Evolutionary conservation across 2,113 vertebrate genomes (phyloP).

Genomic region (Geothlypis trichas): DNA sequence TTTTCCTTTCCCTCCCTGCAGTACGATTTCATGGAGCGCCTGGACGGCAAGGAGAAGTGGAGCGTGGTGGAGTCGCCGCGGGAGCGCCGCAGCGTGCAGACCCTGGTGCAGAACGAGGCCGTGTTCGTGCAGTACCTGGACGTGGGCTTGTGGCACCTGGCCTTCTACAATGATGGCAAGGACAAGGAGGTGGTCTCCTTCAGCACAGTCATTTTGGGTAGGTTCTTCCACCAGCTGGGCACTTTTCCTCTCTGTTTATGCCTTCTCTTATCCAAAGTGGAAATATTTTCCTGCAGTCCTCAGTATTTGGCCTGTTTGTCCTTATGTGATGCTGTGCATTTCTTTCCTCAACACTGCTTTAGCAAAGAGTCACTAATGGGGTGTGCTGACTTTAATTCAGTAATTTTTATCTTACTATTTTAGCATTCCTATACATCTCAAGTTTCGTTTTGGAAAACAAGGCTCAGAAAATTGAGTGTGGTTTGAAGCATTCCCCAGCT

Average conservation of each 20-base stretch:
- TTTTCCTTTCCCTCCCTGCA: constrained; percentile 6
- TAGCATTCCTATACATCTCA: neutral
- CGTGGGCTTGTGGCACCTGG: constrained; percentile 93
- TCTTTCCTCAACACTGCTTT: neutral
- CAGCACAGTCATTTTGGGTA: constrained; percentile 92
- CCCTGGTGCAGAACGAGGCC: constrained; percentile 95
- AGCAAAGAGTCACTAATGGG: neutral
- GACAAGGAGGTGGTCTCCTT: constrained; percentile 96
- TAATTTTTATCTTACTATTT: neutral
- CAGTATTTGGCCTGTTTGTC: neutral
- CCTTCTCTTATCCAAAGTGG: neutral
- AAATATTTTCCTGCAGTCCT: neutral
- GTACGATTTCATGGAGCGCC: constrained; percentile 98
- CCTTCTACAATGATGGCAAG: constrained; percentile 97
- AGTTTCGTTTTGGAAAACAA: neutral
- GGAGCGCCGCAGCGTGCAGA: constrained; percentile 93
- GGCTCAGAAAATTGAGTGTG: neutral
- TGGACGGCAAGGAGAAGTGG: constrained; percentile 99
- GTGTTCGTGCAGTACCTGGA: constrained; percentile 98
- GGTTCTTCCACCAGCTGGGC: constrained; percentile 5
- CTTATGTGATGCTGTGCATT: neutral
- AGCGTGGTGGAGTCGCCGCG: constrained; percentile 94
- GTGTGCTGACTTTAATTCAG: neutral
- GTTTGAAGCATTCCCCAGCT: neutral
- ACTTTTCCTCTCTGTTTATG: neutral